phyloP scores from a whole-genome alignment of 1,140 invertebrate species.

The Psilanteris sp. region DNA sequence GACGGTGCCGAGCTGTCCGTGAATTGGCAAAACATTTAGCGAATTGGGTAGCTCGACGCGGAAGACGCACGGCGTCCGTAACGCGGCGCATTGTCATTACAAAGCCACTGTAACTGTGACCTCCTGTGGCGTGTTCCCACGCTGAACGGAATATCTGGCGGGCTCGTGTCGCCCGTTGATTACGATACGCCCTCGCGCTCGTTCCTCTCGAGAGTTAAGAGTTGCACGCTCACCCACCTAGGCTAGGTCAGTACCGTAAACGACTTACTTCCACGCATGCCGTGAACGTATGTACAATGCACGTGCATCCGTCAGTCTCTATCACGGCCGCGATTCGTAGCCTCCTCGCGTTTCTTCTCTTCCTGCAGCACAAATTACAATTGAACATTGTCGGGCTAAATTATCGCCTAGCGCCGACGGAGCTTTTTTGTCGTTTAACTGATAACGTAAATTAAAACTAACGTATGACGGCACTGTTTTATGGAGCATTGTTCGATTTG shows the following conservation, averaged over 20 bases:
- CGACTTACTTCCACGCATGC: slow-evolving; percentile 60
- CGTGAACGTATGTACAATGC: slow-evolving; percentile 43
- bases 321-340: slow-evolving; percentile 31
- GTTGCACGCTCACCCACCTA: slow-evolving; percentile 56
- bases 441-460: slow-evolving; percentile 56
- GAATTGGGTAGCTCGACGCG: slow-evolving; percentile 52
- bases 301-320: slow-evolving; percentile 42
- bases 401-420: slow-evolving; percentile 42
- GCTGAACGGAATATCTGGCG: slow-evolving; percentile 71
- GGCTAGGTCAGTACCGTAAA: slow-evolving; percentile 64
- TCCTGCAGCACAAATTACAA: slow-evolving; percentile 43
- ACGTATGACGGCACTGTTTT: slow-evolving; percentile 51
- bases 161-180: slow-evolving; percentile 69
- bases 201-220: slow-evolving; percentile 33
- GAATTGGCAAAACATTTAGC: slow-evolving; percentile 29
- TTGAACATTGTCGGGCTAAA: slow-evolving; percentile 30
- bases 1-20: too few relatives aligned
- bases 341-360: slow-evolving; percentile 12
- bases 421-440: slow-evolving; percentile 38
- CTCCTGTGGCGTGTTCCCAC: slow-evolving; percentile 75
- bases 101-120: slow-evolving; percentile 68
- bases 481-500: slow-evolving; percentile 56
- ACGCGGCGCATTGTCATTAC: slow-evolving; percentile 55
- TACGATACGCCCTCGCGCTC: slow-evolving; percentile 72
- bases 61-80: slow-evolving; percentile 40